These are phyloP conservation scores for Apostichopus leukothele DNA, from an alignment of 53 echinoderm and acorn worm genomes.

Conservation along the genomic window DNA sequence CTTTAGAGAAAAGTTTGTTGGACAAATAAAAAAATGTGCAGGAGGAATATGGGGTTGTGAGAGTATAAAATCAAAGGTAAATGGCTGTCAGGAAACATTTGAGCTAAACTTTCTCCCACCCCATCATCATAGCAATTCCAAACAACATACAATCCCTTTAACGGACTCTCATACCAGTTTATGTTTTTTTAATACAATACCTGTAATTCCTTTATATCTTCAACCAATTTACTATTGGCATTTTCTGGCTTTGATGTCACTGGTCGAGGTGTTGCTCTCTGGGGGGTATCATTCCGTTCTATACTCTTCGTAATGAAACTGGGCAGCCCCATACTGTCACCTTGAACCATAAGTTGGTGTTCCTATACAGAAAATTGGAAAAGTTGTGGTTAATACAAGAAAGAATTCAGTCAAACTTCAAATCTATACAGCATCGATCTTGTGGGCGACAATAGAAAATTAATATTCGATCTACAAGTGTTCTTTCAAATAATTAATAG, in stretches of 20 bases:
- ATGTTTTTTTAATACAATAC: constrained; percentile 40
- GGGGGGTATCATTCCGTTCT: constrained; percentile 54
- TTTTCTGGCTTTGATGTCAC: constrained; percentile 64
- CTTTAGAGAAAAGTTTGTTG: too few relatives aligned
- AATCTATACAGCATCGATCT: too few relatives aligned
- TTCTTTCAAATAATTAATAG: too few relatives aligned
- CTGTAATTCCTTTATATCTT: constrained; percentile 82
- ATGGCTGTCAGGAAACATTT: too few relatives aligned
- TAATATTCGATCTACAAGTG: too few relatives aligned
- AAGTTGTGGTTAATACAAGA: too few relatives aligned
- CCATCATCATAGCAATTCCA: neutral
- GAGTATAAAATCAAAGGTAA: too few relatives aligned
- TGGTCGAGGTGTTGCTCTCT: constrained; percentile 37
- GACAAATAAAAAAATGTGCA: too few relatives aligned
- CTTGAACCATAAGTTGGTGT: constrained; percentile 78
- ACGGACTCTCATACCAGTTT: neutral
- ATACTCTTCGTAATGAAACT: constrained; percentile 48
- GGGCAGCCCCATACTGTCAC: constrained; percentile 69
- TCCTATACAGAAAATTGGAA: constrained; percentile 46
- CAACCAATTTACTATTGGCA: constrained; percentile 59
- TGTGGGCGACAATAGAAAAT: too few relatives aligned
- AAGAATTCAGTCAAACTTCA: too few relatives aligned
- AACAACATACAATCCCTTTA: neutral
- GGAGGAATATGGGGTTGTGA: too few relatives aligned
- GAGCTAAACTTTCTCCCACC: neutral